Evolutionary conservation across 2,113 vertebrate species (phyloP).

Genomic region (Astatotilapia flaviijosephi): DNA sequence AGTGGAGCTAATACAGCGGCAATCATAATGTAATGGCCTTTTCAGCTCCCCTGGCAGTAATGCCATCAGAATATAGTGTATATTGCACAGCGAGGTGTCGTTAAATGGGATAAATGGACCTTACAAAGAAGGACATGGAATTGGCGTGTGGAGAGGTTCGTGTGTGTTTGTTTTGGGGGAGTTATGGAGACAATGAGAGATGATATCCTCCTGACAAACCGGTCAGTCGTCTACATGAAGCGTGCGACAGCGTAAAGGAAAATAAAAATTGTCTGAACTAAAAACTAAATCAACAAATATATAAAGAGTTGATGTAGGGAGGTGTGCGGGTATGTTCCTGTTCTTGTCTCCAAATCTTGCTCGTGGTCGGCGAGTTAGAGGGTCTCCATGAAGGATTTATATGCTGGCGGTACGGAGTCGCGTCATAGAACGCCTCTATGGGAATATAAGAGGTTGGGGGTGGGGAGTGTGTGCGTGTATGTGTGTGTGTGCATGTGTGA

Average conservation of each 20-base stretch:
- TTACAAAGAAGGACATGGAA: background rate
- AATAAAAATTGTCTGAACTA: background rate
- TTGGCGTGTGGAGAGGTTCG: background rate
- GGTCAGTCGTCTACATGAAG: background rate
- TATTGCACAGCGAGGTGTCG: conserved; percentile 5
- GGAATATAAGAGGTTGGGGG: conserved; percentile 51
- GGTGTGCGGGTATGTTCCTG: background rate
- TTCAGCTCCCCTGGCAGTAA: conserved; percentile 28
- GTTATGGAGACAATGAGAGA: background rate
- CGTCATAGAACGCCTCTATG: conserved; percentile 26
- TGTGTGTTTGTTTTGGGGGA: background rate
- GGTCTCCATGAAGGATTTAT: conserved; percentile 47
- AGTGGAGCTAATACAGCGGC: conserved; percentile 15
- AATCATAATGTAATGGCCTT: conserved; percentile 45
- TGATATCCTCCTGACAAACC: background rate
- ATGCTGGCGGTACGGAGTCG: conserved; percentile 19
- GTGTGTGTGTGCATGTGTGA: background rate
- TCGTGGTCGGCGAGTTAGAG: background rate
- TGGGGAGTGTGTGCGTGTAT: background rate
- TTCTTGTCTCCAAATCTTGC: background rate
- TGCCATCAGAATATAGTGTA: conserved; percentile 12
- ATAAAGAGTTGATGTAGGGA: background rate
- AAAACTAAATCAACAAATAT: background rate
- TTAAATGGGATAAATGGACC: conserved; percentile 45
- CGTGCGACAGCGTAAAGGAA: background rate